Conservation (phyloP, 2,113 vertebrate genomes). For the Emydura subglobosa region DNA sequence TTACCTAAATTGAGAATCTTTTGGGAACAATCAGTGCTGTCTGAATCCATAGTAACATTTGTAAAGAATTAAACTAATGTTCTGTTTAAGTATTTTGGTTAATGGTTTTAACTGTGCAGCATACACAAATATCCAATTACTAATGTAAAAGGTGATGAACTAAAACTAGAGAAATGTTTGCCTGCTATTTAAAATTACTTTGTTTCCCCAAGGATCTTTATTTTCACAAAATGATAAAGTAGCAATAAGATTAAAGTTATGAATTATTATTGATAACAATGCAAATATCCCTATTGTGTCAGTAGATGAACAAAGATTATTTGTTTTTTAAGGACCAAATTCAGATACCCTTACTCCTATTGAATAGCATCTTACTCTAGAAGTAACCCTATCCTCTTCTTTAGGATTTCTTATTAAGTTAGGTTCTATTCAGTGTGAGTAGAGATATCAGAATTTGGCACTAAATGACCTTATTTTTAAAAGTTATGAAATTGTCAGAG, state of each 20-base stretch:
- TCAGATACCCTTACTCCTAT: not conserved
- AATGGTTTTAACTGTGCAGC: not conserved
- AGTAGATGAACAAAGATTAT: not conserved
- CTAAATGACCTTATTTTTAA: not conserved
- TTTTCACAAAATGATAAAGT: not conserved
- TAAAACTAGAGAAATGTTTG: not conserved
- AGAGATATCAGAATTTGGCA: not conserved
- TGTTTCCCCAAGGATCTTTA: not conserved
- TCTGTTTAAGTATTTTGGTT: not conserved
- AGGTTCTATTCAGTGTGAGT: not conserved
- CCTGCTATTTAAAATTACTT: not conserved
- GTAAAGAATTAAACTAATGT: not conserved
- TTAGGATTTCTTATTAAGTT: not conserved
- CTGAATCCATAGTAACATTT: not conserved
- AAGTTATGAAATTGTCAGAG: not conserved
- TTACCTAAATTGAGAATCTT: not conserved
- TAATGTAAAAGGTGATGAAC: not conserved
- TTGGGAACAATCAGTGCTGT: not conserved
- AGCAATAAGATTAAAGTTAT: not conserved
- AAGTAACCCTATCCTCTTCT: fast-evolving
- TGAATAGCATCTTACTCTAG: too few relatives aligned
- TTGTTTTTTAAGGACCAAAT: not conserved
- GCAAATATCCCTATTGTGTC: not conserved
- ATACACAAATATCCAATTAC: not conserved
- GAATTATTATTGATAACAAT: not conserved